Evolutionary conservation across 2,113 vertebrate species (phyloP).

Genomic region (Ranitomeya variabilis): DNA sequence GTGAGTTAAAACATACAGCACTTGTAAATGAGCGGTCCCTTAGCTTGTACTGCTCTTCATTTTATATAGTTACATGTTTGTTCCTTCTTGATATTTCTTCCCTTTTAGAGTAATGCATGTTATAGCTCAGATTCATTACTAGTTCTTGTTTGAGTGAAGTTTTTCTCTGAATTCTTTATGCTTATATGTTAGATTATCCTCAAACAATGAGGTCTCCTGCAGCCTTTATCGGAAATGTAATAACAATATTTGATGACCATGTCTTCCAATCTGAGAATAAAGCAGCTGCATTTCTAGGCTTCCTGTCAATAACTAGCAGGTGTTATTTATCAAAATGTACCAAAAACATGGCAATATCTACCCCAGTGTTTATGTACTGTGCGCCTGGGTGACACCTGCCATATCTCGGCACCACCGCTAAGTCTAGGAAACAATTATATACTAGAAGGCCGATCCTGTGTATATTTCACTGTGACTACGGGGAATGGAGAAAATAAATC

Average conservation of each 20-base stretch:
- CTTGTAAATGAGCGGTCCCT: too few species aligned
- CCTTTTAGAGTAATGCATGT: neutral
- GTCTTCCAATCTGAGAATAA: neutral
- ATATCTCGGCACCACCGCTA: neutral
- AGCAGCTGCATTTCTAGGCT: neutral
- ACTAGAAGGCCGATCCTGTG: neutral
- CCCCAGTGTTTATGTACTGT: neutral
- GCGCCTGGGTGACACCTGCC: neutral
- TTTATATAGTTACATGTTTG: too few species aligned
- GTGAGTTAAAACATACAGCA: too few species aligned
- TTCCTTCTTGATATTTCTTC: neutral
- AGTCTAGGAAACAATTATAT: neutral
- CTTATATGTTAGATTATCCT: neutral
- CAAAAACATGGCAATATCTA: neutral
- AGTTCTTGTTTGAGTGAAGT: neutral
- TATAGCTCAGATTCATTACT: neutral
- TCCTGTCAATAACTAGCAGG: neutral
- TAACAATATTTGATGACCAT: neutral
- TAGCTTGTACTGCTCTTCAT: too few species aligned
- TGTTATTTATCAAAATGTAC: neutral
- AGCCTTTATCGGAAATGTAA: neutral
- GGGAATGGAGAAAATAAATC: neutral
- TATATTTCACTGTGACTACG: neutral
- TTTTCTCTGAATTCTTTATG: neutral
- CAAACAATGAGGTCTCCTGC: neutral